Evolutionary conservation across 2,888 invertebrate species (phyloP), one percentile per base, ranked within the genome.

Genomic region (Drosophila subsilvestris): DNA sequence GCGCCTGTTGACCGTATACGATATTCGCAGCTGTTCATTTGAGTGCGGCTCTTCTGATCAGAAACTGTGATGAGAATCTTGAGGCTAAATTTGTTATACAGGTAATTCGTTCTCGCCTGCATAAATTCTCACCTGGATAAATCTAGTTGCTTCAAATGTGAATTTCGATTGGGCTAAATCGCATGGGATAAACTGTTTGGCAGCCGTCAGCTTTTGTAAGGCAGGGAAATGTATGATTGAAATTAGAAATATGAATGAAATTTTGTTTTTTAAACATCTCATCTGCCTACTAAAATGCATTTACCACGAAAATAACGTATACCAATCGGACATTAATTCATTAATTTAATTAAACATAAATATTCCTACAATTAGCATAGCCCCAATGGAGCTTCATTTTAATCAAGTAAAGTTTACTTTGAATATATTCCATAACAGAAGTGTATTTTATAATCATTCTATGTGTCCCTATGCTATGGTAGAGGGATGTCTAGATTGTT

Each of bases 1-100:
- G 74, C 49, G 63, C 14, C 6, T 4, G 44, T 29, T 69, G 65
- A 84, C 74, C 88, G 87, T 86, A 74, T 65, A 86, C 88, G 86
- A 86, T 86, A 88, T 86, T 84, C 78, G 27, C 12, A 17, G 50
- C 43, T 18, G 50, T 54, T 20, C 55, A 50, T 76, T 56, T 61
- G 69, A 67, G 53, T 76, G 57, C 42, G 50, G 58, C 18, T 71
- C 68, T 77, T 76, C 75, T 77, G 76, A 68, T 75, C 62, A 75
- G 83, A 75, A 44, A 22, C 25, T 29, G 60, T 10, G 43, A 12
- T 12, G 56, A n/a, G 14, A 8, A 22, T 48, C 61, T 44, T 25
- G 17, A 61, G 44, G 77, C 45, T 22, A 4, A 25, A 43, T 43
- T 27, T 78, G 67, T 78, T 75, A 86, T 78, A 78, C 74, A 47